Conservation (phyloP, 1,140 invertebrate genomes). For the Apis laboriosa region DNA sequence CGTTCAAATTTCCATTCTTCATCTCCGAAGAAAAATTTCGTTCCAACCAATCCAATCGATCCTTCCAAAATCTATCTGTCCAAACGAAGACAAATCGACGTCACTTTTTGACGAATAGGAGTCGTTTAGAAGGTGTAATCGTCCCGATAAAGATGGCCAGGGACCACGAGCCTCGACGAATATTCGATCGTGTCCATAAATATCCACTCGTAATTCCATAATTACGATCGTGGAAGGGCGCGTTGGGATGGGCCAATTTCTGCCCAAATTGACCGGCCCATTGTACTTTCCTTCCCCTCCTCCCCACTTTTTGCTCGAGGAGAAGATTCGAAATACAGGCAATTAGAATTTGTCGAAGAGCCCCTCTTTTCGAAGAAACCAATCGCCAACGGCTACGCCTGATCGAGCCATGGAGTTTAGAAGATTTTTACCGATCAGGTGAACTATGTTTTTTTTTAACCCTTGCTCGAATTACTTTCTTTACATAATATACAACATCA, state of each 20-base stretch:
- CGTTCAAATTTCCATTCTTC: no score
- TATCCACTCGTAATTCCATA: conserved; percentile 65
- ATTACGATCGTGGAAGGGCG: conserved; percentile 45
- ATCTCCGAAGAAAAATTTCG: no score
- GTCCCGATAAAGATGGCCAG: conserved; percentile 43
- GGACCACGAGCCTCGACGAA: neutral
- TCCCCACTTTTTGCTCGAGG: conserved; percentile 36
- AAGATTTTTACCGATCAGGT: neutral
- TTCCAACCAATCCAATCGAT: no score
- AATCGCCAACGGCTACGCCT: conserved; percentile 48
- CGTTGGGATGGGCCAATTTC: conserved; percentile 66
- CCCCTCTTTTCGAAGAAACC: conserved; percentile 53
- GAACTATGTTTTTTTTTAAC: no score
- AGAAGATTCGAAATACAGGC: conserved; percentile 62
- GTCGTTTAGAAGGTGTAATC: neutral
- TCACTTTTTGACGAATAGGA: conserved; percentile 23
- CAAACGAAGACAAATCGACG: conserved; percentile 21
- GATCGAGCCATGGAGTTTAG: conserved; percentile 30
- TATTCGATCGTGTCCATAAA: conserved; percentile 53
- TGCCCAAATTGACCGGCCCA: conserved; percentile 50
- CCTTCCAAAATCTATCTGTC: no score
- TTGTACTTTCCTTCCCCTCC: conserved; percentile 33
- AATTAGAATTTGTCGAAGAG: conserved; percentile 70
- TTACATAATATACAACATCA: no score
- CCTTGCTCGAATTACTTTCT: no score